A percentile compares a stretch with the other conserved stretches of the same genome.
Conservation (phyloP, 2,113 vertebrate species). For the Eupsittula cactorum region DNA sequence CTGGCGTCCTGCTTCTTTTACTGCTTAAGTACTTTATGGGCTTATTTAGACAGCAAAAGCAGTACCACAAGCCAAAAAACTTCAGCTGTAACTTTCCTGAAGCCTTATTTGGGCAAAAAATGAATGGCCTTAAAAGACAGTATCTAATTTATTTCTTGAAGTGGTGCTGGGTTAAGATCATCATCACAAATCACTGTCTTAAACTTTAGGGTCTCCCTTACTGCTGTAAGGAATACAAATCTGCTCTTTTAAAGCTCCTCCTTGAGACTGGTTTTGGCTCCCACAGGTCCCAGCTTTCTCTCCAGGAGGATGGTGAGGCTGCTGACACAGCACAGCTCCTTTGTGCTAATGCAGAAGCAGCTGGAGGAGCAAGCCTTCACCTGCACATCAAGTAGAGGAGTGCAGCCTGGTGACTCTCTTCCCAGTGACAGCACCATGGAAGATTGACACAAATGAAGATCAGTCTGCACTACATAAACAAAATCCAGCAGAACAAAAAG, state of each 20-base stretch:
- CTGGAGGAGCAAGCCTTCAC: not conserved
- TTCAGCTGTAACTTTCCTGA: conserved; percentile 23
- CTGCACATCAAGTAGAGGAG: not conserved
- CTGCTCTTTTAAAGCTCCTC: not conserved
- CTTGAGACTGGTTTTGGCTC: not conserved
- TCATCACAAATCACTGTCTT: conserved; percentile 26
- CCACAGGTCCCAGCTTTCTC: not conserved
- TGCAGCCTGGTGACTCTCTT: not conserved
- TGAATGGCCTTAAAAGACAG: conserved; percentile 36
- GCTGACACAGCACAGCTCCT: not conserved
- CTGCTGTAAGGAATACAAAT: not conserved
- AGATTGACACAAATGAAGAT: not conserved
- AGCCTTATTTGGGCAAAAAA: conserved; percentile 61
- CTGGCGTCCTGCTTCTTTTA: not conserved
- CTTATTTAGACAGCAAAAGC: conserved; percentile 48
- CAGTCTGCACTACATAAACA: not conserved
- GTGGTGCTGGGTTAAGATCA: conserved; percentile 19
- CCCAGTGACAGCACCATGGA: not conserved
- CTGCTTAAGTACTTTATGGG: not conserved
- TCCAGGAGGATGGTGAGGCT: not conserved
- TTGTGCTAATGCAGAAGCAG: not conserved
- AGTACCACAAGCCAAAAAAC: conserved; percentile 37
- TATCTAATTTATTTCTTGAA: conserved; percentile 41
- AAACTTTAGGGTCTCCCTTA: not conserved
- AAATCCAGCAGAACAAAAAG: not conserved